Evolutionary conservation across 1,140 invertebrate genomes (phyloP).

Genomic region (Zophobas atratus): DNA sequence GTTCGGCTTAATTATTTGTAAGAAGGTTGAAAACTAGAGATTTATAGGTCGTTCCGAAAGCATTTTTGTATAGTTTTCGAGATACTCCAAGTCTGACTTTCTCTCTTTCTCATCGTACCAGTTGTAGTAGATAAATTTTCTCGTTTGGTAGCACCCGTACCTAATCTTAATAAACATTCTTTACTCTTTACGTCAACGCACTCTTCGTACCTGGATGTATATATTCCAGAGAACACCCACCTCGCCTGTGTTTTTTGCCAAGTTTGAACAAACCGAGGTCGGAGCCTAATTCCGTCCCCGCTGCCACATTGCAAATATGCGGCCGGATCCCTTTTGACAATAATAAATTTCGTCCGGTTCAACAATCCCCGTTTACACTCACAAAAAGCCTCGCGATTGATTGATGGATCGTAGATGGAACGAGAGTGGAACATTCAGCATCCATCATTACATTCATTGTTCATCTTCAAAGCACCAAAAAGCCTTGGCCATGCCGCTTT

Average conservation of each 20-base stretch:
- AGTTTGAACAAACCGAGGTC: too few species aligned
- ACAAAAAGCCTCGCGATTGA: neutral
- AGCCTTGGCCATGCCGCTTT: neutral
- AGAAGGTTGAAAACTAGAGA: conserved; percentile 3
- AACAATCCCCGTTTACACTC: neutral
- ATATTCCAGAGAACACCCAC: too few species aligned
- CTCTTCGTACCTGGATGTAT: too few species aligned
- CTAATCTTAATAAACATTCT: too few species aligned
- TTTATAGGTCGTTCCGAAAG: neutral
- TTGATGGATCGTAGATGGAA: neutral
- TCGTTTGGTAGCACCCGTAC: too few species aligned
- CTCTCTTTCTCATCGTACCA: too few species aligned
- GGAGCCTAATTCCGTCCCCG: neutral
- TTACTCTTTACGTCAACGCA: too few species aligned
- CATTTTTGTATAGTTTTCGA: too few species aligned
- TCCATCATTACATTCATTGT: conserved; percentile 1
- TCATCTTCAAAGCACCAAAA: neutral
- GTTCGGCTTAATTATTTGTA: conserved; percentile 12
- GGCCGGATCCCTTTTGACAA: neutral
- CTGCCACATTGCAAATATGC: too few species aligned
- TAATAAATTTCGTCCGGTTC: neutral
- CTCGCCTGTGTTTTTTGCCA: too few species aligned
- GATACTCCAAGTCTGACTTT: too few species aligned
- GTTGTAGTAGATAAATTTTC: too few species aligned
- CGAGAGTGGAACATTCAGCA: neutral